phyloP scores from a whole-genome alignment of 2,888 invertebrate species.

The Apamea anceps region DNA sequence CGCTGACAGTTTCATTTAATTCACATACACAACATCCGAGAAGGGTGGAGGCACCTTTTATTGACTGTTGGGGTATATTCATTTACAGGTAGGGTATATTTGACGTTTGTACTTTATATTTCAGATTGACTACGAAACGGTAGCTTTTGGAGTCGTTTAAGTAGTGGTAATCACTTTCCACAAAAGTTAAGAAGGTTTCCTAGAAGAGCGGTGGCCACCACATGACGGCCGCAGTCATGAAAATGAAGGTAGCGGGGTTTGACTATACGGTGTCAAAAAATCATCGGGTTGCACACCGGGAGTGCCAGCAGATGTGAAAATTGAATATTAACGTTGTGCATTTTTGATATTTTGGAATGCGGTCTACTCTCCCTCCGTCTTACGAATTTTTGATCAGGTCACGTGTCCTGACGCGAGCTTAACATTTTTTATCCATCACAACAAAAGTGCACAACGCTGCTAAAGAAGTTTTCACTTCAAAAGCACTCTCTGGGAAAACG shows the following conservation, averaged over 20 bases:
- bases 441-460: no score
- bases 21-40: conserved; percentile 32
- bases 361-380: no score
- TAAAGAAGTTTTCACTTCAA: no score
- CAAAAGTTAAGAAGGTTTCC: neutral
- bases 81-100: neutral
- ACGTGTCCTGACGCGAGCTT: no score
- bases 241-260: neutral
- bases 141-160: neutral
- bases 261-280: neutral
- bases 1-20: conserved; percentile 59
- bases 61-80: neutral
- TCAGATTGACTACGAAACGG: neutral
- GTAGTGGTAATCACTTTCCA: no score
- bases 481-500: no score
- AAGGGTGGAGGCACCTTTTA: conserved; percentile 35
- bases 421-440: no score
- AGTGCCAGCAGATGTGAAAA: no score
- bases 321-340: no score
- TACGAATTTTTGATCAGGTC: no score
- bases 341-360: no score
- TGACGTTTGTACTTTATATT: neutral
- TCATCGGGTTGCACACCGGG: no score
- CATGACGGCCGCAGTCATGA: neutral
- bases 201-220: neutral